A percentile compares a stretch with the other conserved stretches of the same genome.
Conservation (phyloP, 2,797 vertebrate genomes). For the Gobio occitaniae region DNA sequence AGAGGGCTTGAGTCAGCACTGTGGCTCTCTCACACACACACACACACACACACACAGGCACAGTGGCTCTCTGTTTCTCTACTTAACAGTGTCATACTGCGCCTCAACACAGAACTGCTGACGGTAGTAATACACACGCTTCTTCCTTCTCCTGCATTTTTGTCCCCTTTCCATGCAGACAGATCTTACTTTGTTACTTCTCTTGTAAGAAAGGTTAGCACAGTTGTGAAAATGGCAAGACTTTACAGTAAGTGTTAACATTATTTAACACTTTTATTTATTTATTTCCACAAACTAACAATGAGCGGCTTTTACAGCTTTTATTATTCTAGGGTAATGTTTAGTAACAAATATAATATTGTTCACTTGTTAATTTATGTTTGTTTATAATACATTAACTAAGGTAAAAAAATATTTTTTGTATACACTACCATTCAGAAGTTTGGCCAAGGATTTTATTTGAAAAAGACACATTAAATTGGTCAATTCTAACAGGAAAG, state of each 20-base stretch:
- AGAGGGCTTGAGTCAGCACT: constrained; percentile 54
- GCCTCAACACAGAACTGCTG: constrained; percentile 51
- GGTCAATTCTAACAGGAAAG: neutral
- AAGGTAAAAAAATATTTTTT: neutral
- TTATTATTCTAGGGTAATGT: neutral
- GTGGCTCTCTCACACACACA: neutral
- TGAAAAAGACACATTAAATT: neutral
- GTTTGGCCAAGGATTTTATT: neutral
- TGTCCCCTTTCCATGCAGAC: constrained; percentile 2
- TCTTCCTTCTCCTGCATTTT: constrained; percentile 13
- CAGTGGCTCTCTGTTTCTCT: constrained; percentile 37
- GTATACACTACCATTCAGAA: neutral
- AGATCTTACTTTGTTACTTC: constrained; percentile 4
- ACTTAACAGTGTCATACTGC: constrained; percentile 43
- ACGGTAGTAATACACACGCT: constrained; percentile 19
- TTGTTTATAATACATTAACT: neutral
- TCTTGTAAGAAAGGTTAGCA: neutral
- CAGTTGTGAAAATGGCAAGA: neutral
- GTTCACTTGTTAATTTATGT: neutral
- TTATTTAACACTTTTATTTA: too few relatives aligned
- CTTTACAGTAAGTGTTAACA: neutral
- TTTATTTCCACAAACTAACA: neutral
- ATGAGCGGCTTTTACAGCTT: neutral
- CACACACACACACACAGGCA: constrained; percentile 3
- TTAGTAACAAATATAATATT: neutral